phyloP scores from a whole-genome alignment of 2,113 vertebrate genomes.

The Gambusia holbrooki region DNA sequence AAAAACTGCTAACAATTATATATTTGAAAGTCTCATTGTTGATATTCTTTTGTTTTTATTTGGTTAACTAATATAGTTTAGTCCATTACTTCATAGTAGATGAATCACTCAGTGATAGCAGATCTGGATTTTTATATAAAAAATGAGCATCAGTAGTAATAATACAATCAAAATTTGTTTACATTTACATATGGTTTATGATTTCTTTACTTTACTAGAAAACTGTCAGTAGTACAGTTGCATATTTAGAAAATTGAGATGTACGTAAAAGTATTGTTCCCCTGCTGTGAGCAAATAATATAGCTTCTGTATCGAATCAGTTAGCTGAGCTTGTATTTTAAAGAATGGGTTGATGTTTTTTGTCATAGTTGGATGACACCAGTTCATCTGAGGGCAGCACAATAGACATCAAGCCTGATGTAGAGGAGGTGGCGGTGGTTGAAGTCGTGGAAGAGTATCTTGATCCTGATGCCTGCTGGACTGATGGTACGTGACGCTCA shows the following conservation, averaged over 20 bases:
- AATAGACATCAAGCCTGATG: constrained; percentile 95
- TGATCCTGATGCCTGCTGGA: constrained; percentile 94
- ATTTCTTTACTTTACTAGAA: constrained; percentile 5
- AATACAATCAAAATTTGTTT: neutral
- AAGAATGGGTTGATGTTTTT: constrained; percentile 29
- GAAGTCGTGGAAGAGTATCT: constrained; percentile 95
- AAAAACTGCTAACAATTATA: constrained; percentile 19
- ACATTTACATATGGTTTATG: neutral
- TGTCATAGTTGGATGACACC: constrained; percentile 86
- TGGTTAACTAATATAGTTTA: neutral
- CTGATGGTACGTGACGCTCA: constrained; percentile 83
- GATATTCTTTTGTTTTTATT: constrained; percentile 7
- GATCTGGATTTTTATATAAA: neutral
- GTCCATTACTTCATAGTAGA: neutral
- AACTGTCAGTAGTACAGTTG: constrained; percentile 9
- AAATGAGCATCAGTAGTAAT: neutral
- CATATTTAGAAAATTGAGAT: constrained; percentile 43
- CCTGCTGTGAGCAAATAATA: neutral
- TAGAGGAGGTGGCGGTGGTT: constrained; percentile 91
- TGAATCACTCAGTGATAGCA: neutral
- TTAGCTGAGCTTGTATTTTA: constrained; percentile 2
- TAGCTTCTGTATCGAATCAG: neutral
- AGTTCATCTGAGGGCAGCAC: constrained; percentile 98
- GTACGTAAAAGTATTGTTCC: constrained; percentile 31
- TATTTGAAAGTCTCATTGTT: constrained; percentile 36